Base-by-base conservation (phyloP, 2,113 vertebrate genomes). In the Drymodes brunneopygia region DNA sequence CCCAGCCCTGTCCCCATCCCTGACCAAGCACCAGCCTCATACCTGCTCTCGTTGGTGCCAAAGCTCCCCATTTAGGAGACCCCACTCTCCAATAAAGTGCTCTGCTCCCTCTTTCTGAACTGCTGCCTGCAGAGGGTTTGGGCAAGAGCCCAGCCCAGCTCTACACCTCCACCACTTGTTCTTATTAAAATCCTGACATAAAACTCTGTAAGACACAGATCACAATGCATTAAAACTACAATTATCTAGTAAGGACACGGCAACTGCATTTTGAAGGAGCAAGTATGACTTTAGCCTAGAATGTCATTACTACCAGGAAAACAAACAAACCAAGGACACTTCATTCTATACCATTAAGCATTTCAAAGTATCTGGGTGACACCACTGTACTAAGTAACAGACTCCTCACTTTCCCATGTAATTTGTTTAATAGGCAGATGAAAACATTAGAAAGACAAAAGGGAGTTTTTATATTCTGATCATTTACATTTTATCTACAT, bases 401-500 rank as follows among this genome's bases (percentile, higher is more conserved):
- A 29, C 81, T 60, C 61, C 66, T 75, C 61, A 22, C 74, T 94
- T 94, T 86, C 84, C 35, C 27, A 21, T 58, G 19, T 40, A 64
- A 92, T 95, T 84, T 88, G 51, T 71, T 94, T 94, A 91, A 94
- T 36, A 94, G 93, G 70, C 94, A 94, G 80, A 47, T 91, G 67
- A 86, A 93, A 92, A 77, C 71, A 94, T 82, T 82, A 90, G 62
- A 64, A 89, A 92, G 86, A 88, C 77, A 94, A 89, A 91, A 94
- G 54, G 54, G 73, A 95, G 50, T 6, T 82, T 95, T 95, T 91
- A 79, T 65, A 92, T 92, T 95, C 87, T 94, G 78, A 91, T 94
- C 70, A 91, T 88, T 95, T 94, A 91, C 87, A 85, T 89, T 92
- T 91, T 89, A 79, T 95, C 84, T 90, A 40, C 90, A 92, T 93